Evolutionary conservation across 53 echinoderm and acorn worm genomes (phyloP).

Genomic region (Mesocentrotus franciscanus): DNA sequence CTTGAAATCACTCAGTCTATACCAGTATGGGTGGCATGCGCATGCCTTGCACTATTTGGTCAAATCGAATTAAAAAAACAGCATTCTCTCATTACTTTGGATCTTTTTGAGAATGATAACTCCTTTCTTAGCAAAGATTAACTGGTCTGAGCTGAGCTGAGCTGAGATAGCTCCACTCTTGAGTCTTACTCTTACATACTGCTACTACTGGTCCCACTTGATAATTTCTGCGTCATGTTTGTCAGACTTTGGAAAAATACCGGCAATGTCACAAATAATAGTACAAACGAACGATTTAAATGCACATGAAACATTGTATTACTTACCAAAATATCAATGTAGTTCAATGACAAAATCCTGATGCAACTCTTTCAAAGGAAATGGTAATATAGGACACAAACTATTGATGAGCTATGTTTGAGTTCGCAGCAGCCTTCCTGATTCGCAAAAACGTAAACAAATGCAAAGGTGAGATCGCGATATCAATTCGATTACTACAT

Average conservation of each 20-base stretch:
- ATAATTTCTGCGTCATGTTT: not conserved
- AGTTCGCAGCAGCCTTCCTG: not conserved
- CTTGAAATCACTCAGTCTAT: too few species aligned
- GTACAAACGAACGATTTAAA: not conserved
- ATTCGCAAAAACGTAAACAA: constrained; percentile 11
- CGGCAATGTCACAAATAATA: not conserved
- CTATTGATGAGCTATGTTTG: not conserved
- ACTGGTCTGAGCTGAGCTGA: too few species aligned
- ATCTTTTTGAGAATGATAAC: too few species aligned
- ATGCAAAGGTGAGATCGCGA: too few species aligned
- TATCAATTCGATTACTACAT: too few species aligned
- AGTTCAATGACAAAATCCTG: not conserved
- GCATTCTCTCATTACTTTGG: too few species aligned
- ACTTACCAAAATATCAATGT: not conserved
- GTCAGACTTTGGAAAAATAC: not conserved
- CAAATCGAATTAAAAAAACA: too few species aligned
- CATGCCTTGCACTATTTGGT: too few species aligned
- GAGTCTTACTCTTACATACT: too few species aligned
- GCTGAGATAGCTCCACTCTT: too few species aligned
- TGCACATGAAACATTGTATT: not conserved
- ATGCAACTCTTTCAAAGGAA: not conserved
- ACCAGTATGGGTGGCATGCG: too few species aligned
- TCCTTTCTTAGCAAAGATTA: too few species aligned
- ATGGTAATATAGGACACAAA: not conserved
- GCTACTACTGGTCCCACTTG: not conserved